phyloP scores from a whole-genome alignment of 2,888 invertebrate species.

The Pyrocoelia pectoralis region DNA sequence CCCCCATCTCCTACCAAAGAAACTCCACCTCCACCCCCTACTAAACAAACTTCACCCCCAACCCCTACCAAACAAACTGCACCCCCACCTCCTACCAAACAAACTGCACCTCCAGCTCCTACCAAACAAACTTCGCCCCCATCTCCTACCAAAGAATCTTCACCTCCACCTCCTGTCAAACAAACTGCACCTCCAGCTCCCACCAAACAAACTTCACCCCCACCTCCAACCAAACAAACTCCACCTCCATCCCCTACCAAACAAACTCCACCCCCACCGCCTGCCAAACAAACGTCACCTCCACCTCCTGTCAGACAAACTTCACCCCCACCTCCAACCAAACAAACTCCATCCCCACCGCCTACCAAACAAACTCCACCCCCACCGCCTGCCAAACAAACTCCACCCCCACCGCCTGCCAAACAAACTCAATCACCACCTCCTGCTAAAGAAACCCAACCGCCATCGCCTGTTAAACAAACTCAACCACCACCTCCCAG shows the following conservation, averaged over 20 bases:
- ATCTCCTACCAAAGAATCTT: too few relatives aligned
- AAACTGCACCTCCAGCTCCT: neutral
- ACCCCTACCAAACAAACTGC: slow-evolving; percentile 26
- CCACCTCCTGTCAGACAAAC: slow-evolving; percentile 19
- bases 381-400: neutral
- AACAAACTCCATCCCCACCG: slow-evolving; percentile 16
- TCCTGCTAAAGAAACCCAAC: slow-evolving; percentile 34
- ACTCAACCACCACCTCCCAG: slow-evolving; percentile 15
- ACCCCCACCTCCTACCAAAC: slow-evolving; percentile 14
- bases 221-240: slow-evolving; percentile 11
- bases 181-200: slow-evolving; percentile 24
- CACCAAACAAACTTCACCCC: slow-evolving; percentile 10
- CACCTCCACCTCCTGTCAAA: too few relatives aligned
- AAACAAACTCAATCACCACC: slow-evolving; percentile 38
- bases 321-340: slow-evolving; percentile 15
- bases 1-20: neutral
- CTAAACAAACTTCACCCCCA: slow-evolving; percentile 23
- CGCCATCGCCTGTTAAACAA: slow-evolving; percentile 29
- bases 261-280: too few relatives aligned
- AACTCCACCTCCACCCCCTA: neutral
- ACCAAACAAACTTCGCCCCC: neutral
- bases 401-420: slow-evolving; percentile 18
- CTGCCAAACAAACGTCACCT: slow-evolving; percentile 17
- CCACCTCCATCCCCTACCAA: neutral
- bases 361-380: slow-evolving; percentile 19